Evolutionary conservation across 2,797 vertebrate genomes (phyloP).

Genomic region (Macropus fuliginosus): DNA sequence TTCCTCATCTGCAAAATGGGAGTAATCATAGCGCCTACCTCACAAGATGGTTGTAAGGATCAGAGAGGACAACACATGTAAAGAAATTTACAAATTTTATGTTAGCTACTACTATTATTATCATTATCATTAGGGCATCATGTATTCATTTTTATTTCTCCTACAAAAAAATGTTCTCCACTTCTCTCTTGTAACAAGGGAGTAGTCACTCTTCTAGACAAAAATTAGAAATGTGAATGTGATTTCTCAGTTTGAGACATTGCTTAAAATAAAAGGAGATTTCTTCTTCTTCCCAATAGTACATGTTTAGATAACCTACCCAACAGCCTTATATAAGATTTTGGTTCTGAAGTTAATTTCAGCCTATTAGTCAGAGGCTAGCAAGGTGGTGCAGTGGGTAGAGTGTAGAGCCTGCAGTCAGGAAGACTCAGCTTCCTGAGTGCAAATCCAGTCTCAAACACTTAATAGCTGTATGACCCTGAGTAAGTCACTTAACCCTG

Average conservation of each 20-base stretch:
- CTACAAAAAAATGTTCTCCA: not conserved
- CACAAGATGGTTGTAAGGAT: not conserved
- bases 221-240: not conserved
- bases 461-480: not conserved
- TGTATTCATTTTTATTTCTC: not conserved
- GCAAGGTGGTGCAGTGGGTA: not conserved
- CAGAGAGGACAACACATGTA: not conserved
- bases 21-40: not conserved
- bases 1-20: not conserved
- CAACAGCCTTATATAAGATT: not conserved
- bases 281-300: not conserved
- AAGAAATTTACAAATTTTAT: not conserved
- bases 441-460: not conserved
- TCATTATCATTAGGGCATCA: not conserved
- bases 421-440: not conserved
- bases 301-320: not conserved
- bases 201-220: not conserved
- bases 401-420: not conserved
- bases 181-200: not conserved
- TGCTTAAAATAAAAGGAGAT: not conserved
- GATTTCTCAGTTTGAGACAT: not conserved
- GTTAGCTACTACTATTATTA: not conserved
- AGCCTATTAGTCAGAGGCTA: not conserved
- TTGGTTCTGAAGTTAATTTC: not conserved
- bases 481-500: not conserved